Evolutionary conservation across 1,140 invertebrate species (phyloP), one percentile per base, ranked within the genome.

Genomic region (Drosophila sucinea): DNA sequence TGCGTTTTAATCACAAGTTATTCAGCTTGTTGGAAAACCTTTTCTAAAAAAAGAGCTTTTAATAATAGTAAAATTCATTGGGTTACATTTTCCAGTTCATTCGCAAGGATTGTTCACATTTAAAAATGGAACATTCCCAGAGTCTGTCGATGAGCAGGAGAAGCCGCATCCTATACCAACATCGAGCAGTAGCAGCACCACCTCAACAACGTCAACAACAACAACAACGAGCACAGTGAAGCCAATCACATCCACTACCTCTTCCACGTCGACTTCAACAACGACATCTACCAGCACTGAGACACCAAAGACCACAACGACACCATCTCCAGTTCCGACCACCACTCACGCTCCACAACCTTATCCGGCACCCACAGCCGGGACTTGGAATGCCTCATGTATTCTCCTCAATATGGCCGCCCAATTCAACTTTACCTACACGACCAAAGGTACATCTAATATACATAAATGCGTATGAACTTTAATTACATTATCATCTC

Each of bases 331-430:
- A 29, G 67, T 80, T 30, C 55, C 86, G 27, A 70, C 72, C 32
- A 81, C 90, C 2, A 77, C 84, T 4, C 63, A 73, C 35, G 73
- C 90, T 27, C 90, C 90, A n/a, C 85, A 89, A 17, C 92, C 93
- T 0, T 79, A 92, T 33, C 93, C 93, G 25, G 71, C 89, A 10
- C 93, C 94, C n/a, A 80, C 90, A 5, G 91, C 91, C 35, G 94
- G 93, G 29, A 93, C 89, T 67, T 96, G 95, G 95, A 91, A 86
- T 47, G 83, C 91, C 2, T 93, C 93, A 4, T 95, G 95, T 79
- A 93, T 96, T 44, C 81, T 95, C 11, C 81, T 94, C 1, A 91
- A 94, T 86, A 94, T 95, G 94, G 94, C 94, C 3, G 93, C 93
- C 8, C 93, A 94, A 64, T 84, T 95, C 10, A 94, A 94, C 77